phyloP scores from a whole-genome alignment of 2,888 invertebrate species.

The Odontomyia ornata region DNA sequence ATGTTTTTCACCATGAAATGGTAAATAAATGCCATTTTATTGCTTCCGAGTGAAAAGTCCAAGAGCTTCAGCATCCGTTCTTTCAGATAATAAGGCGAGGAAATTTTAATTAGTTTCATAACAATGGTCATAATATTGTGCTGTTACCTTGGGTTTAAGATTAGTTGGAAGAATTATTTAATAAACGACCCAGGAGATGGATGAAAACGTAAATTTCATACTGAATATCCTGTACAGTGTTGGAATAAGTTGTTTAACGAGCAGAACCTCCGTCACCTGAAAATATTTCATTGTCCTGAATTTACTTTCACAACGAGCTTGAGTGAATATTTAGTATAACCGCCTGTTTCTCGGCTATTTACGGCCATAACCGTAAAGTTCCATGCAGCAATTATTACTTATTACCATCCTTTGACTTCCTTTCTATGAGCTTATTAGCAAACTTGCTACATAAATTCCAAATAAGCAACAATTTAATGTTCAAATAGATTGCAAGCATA shows the following conservation, averaged over 20 bases:
- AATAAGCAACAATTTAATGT: conserved; percentile 2
- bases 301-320: neutral
- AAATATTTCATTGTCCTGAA: neutral
- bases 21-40: neutral
- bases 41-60: neutral
- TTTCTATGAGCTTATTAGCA: neutral
- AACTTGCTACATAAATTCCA: neutral
- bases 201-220: neutral
- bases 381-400: neutral
- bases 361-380: neutral
- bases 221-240: too few species aligned
- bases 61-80: too few species aligned
- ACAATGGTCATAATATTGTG: neutral
- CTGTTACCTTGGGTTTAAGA: neutral
- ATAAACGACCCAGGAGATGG: neutral
- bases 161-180: neutral
- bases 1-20: neutral
- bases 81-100: neutral
- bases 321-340: neutral
- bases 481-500: neutral
- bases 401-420: neutral
- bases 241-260: neutral
- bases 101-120: conserved; percentile 1
- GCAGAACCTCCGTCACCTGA: neutral
- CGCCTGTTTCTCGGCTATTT: neutral